These are phyloP conservation scores for Camponotus pennsylvanicus DNA, from an alignment of 1,140 invertebrate genomes.

Conservation along the genomic window DNA sequence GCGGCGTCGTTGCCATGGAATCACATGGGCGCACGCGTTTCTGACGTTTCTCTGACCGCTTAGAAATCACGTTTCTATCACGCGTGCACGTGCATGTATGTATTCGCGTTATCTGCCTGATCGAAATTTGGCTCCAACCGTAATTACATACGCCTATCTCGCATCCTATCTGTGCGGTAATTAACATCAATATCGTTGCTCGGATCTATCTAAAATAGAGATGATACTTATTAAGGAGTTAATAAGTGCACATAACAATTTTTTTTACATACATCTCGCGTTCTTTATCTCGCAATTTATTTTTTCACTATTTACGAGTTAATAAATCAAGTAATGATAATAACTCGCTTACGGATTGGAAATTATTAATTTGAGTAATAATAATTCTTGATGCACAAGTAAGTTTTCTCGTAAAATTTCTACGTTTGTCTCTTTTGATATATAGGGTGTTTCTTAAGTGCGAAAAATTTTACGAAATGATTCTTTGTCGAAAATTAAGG, in stretches of 20 bases:
- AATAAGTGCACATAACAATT: background rate
- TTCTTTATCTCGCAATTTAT: slow-evolving; percentile 3
- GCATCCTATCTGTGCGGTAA: slow-evolving; percentile 30
- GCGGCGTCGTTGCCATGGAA: slow-evolving; percentile 57
- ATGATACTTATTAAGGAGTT: background rate
- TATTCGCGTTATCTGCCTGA: slow-evolving; percentile 62
- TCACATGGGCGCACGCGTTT: slow-evolving; percentile 22
- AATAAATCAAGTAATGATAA: no score
- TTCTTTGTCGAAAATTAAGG: no score
- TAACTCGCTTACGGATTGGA: no score
- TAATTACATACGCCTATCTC: slow-evolving; percentile 21
- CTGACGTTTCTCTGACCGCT: background rate
- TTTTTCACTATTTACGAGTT: background rate
- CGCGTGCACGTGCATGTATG: background rate
- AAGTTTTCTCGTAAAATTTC: no score
- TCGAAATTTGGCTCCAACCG: slow-evolving; percentile 66
- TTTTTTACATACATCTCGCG: no score
- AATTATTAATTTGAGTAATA: no score
- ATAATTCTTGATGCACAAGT: no score
- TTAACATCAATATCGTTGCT: slow-evolving; percentile 40
- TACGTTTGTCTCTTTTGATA: no score
- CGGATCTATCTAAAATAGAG: background rate
- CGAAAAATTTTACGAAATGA: no score
- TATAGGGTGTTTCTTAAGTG: no score
- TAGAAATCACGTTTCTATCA: slow-evolving; percentile 45